Base-by-base conservation (phyloP, 2,888 invertebrate genomes). In the Hirudinaria manillensis region DNA sequence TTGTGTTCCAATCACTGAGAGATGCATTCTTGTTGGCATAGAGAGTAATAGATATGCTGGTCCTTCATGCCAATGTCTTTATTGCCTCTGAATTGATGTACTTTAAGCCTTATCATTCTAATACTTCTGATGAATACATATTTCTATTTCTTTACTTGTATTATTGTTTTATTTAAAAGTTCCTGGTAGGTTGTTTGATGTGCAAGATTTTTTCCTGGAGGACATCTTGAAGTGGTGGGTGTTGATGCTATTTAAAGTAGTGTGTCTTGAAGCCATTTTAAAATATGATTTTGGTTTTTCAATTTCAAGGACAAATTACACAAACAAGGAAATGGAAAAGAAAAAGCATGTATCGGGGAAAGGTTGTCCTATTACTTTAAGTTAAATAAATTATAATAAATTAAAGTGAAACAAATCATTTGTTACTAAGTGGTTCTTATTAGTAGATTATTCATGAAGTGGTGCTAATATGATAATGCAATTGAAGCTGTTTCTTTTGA, bases 171-270 rank as follows among this genome's bases (percentile, higher is more conserved):
- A 71, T 74, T 78, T 81, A 83, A 70, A 81, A 87, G 91, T 94
- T 75, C 91, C 92, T 55, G 94, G 93, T 0, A 89, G 91, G 51
- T 85, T 90, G 70, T 91, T 88, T 85, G 89, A 90, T 0, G 93
- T 94, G 0, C 89, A 91, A 78, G 89, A 90, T 32, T 90, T 88
- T 82, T 93, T 90, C 82, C 85, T 95, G 34, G 94, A 94, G 82
- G 92, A 94, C 81, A 88, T 94, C 51, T 87, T 95, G 13, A 85
- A 85, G 81, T 82, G 83, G 86, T 86, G 80, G 80, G 81, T 78
- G 27, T 38, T 24, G 66, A 10, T 36, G 51, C 16, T 55, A 27
- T 21, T 51, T 16, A n/a, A 67, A 70, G 29, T 32, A 32, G 24
- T 72, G n/a, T 24, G n/a, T 32, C 13, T 56, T 61, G 21, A 53